Conservation (phyloP, 2,888 invertebrate species). For the Alloscopus bannaensis region DNA sequence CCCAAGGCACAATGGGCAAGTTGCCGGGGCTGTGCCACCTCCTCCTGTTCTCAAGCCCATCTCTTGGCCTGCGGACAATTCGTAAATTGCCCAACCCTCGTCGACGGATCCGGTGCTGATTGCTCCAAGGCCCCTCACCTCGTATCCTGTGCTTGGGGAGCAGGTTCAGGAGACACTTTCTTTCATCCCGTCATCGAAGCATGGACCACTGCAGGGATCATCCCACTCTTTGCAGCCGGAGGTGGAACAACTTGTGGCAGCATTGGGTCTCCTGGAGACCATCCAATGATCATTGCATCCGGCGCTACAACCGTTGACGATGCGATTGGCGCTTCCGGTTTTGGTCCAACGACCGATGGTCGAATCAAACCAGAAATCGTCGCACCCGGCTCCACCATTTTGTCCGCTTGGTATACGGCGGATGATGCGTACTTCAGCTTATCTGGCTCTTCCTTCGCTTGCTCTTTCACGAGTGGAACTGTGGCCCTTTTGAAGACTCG, state of each 20-base stretch:
- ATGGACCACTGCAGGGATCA: slow-evolving; percentile 52
- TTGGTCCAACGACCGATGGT: slow-evolving; percentile 10
- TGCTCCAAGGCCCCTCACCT: slow-evolving; percentile 59
- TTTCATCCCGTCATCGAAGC: slow-evolving; percentile 28
- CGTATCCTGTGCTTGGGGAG: slow-evolving; percentile 50
- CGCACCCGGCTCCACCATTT: slow-evolving; percentile 4
- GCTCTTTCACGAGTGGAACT: slow-evolving; percentile 2
- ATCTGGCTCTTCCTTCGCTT: background rate
- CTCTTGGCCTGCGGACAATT: slow-evolving; percentile 45
- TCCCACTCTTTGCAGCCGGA: slow-evolving; percentile 42
- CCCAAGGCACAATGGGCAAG: slow-evolving; percentile 36
- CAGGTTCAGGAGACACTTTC: slow-evolving; percentile 23
- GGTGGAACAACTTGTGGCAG: slow-evolving; percentile 16
- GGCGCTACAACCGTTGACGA: slow-evolving; percentile 15
- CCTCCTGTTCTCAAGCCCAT: slow-evolving; percentile 17
- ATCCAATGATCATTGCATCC: slow-evolving; percentile 8
- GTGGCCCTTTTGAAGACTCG: background rate
- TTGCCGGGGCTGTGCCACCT: slow-evolving; percentile 21
- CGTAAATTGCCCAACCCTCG: slow-evolving; percentile 26
- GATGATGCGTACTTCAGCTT: slow-evolving; percentile 36
- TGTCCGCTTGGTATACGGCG: slow-evolving; percentile 11
- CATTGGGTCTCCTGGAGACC: slow-evolving; percentile 22
- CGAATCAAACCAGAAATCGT: slow-evolving; percentile 24
- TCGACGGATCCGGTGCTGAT: slow-evolving; percentile 24
- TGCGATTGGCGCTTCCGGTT: slow-evolving; percentile 13